phyloP scores from a whole-genome alignment of 2,888 invertebrate species.

The Chrysotoxum bicinctum region DNA sequence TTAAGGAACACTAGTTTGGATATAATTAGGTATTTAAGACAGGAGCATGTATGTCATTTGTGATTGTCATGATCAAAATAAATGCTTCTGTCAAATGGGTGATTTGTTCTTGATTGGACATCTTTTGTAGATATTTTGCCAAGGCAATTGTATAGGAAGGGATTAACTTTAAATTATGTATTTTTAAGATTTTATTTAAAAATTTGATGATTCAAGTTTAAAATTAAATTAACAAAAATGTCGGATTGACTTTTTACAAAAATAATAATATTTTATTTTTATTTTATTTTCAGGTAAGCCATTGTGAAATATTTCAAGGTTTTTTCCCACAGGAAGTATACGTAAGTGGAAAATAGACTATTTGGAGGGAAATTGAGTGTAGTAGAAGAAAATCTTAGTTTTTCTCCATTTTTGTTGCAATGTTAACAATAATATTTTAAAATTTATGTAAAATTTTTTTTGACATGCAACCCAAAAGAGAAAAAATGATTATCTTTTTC shows the following conservation, averaged over 20 bases:
- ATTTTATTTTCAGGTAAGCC: conserved; percentile 47
- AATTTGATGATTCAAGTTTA: conserved; percentile 43
- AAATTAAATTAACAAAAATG: conserved; percentile 21
- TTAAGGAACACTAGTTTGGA: conserved; percentile 39
- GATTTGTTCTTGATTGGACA: conserved; percentile 39
- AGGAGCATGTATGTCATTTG: conserved; percentile 45
- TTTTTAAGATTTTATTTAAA: conserved; percentile 17
- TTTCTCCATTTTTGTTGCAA: too few species aligned
- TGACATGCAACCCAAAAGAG: too few species aligned
- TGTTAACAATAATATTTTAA: too few species aligned
- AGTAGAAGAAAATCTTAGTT: background rate
- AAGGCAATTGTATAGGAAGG: conserved; percentile 10
- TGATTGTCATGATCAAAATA: conserved; percentile 62
- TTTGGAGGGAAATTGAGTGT: background rate
- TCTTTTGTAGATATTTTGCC: conserved; percentile 19
- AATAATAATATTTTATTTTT: background rate
- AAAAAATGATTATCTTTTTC: too few species aligned
- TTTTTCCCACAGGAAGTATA: background rate
- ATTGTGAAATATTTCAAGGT: conserved; percentile 7
- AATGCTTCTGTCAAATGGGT: conserved; percentile 64
- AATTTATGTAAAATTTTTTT: too few species aligned
- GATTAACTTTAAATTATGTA: conserved; percentile 13
- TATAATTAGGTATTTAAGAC: background rate
- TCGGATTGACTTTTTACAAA: background rate
- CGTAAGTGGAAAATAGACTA: background rate